A percentile compares a stretch with the other conserved stretches of the same genome.
phyloP scores from a whole-genome alignment of 2,888 invertebrate genomes.

The Plebejus anna region DNA sequence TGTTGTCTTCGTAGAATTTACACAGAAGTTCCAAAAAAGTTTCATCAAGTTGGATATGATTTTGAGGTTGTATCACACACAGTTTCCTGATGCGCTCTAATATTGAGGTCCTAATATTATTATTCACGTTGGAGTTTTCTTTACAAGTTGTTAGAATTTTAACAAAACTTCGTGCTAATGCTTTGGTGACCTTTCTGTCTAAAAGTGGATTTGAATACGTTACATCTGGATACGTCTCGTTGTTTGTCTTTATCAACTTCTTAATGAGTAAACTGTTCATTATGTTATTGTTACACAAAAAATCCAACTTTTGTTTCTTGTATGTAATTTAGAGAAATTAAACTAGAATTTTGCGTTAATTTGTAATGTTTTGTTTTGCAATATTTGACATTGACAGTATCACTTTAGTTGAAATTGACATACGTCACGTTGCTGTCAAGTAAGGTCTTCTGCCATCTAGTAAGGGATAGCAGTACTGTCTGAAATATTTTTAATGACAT shows the following conservation, averaged over 20 bases:
- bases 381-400: not conserved
- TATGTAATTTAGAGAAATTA: not conserved
- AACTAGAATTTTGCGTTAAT: too few species aligned
- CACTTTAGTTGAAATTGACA: not conserved
- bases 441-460: not conserved
- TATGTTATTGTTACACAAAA: constrained; percentile 26
- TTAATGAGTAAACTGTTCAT: constrained; percentile 63
- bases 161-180: constrained; percentile 61
- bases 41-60: constrained; percentile 55
- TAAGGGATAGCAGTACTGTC: not conserved
- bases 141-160: constrained; percentile 56
- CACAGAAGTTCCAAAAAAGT: constrained; percentile 48
- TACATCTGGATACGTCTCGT: constrained; percentile 52
- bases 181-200: constrained; percentile 56
- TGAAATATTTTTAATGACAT: not conserved
- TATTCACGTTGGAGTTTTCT: constrained; percentile 51
- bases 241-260: constrained; percentile 56
- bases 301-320: not conserved
- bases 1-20: constrained; percentile 48
- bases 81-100: constrained; percentile 59
- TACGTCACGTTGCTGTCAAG: not conserved
- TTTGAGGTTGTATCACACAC: constrained; percentile 54
- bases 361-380: not conserved
- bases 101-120: constrained; percentile 53
- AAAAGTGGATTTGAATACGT: constrained; percentile 59